Percentiles rank a stretch among this genome's conserved stretches.
Conservation (phyloP, 2,888 invertebrate species). For the Hydrotaea cyrtoneurina region DNA sequence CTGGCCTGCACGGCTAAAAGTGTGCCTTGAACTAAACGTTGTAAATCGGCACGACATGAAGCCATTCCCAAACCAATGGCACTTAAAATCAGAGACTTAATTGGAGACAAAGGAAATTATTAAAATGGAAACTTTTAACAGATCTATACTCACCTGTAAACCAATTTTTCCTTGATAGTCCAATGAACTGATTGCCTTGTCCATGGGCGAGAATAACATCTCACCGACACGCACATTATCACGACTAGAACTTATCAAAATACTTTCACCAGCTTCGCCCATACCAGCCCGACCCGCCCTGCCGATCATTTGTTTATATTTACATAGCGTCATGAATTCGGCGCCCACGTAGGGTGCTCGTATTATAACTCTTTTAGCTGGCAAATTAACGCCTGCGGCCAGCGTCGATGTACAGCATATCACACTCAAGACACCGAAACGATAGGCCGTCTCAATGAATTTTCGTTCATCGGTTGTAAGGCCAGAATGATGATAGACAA, state of each 20-base stretch:
- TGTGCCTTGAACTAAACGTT: slow-evolving; percentile 83
- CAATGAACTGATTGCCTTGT: slow-evolving; percentile 84
- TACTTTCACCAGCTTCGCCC: slow-evolving; percentile 90
- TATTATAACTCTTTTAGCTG: slow-evolving; percentile 93
- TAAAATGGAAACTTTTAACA: background rate
- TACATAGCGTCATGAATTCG: slow-evolving; percentile 87
- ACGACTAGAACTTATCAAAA: slow-evolving; percentile 86
- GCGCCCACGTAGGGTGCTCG: slow-evolving; percentile 91
- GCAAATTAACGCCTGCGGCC: slow-evolving; percentile 98
- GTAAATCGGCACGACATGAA: slow-evolving; percentile 82
- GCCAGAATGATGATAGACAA: slow-evolving; percentile 97
- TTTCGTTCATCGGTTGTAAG: slow-evolving; percentile 92
- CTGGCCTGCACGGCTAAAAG: slow-evolving; percentile 86
- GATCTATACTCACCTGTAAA: slow-evolving; percentile 79
- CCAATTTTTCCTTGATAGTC: slow-evolving; percentile 82
- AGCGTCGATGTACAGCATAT: slow-evolving; percentile 97
- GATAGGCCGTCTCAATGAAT: slow-evolving; percentile 91
- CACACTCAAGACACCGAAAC: slow-evolving; percentile 90
- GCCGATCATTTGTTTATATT: slow-evolving; percentile 98
- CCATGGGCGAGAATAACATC: slow-evolving; percentile 85
- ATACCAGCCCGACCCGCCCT: slow-evolving; percentile 96
- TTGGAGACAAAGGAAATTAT: background rate
- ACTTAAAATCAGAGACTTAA: slow-evolving; percentile 85
- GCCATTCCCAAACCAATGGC: slow-evolving; percentile 86
- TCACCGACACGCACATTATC: slow-evolving; percentile 84